These are phyloP conservation scores for Chironomus tentans DNA, from an alignment of 2,888 invertebrate species.

Conservation along the genomic window DNA sequence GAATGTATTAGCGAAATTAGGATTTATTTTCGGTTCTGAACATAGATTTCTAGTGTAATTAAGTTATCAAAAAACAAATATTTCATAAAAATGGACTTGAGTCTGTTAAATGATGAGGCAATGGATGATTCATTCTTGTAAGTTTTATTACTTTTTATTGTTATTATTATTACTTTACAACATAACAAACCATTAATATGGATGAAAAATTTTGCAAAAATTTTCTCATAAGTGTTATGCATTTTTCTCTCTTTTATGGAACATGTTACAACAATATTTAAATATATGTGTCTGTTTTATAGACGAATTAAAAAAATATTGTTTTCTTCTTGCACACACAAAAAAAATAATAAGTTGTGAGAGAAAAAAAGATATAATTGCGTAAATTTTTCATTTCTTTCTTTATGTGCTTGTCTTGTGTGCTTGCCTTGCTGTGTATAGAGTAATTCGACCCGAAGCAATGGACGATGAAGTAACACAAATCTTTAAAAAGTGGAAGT, in stretches of 20 bases:
- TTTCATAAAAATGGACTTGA: slow-evolving; percentile 17
- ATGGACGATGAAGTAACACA: slow-evolving; percentile 40
- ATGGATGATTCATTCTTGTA: slow-evolving; percentile 27
- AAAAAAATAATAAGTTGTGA: too few species aligned
- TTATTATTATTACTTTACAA: not conserved
- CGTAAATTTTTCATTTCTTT: not conserved
- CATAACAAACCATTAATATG: not conserved
- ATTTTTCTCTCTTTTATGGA: not conserved
- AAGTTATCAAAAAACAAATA: not conserved
- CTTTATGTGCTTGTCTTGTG: not conserved
- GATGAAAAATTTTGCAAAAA: not conserved
- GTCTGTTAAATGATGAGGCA: not conserved
- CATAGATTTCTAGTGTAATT: not conserved
- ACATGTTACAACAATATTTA: not conserved
- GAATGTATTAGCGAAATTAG: not conserved
- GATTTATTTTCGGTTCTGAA: not conserved
- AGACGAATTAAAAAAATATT: not conserved
- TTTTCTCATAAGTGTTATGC: not conserved
- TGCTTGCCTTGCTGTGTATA: not conserved
- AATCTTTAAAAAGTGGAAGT: slow-evolving; percentile 42
- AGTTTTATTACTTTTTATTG: not conserved
- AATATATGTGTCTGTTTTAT: not conserved
- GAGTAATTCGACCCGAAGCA: slow-evolving; percentile 6
- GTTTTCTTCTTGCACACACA: not conserved
- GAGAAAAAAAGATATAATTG: not conserved